Conservation (phyloP, 2,797 vertebrate genomes). For the Babyrousa celebensis region DNA sequence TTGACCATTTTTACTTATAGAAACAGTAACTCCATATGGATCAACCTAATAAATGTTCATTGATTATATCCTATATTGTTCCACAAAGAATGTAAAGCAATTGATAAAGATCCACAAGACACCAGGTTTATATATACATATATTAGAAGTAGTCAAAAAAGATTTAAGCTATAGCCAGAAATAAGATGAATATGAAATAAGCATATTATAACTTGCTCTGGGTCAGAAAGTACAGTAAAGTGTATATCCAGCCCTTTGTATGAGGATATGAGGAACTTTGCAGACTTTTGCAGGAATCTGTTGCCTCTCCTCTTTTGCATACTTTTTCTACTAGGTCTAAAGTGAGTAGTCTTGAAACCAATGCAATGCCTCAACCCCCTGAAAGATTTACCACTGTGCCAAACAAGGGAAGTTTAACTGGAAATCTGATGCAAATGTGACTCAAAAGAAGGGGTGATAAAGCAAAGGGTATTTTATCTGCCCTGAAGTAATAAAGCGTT, state of each 20-base stretch:
- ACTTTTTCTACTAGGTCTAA: not conserved
- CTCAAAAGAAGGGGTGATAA: not conserved
- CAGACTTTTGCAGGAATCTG: not conserved
- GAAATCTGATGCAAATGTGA: not conserved
- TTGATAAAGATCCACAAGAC: conserved; percentile 18
- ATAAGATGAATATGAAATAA: not conserved
- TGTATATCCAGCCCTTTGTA: not conserved
- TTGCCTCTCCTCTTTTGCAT: not conserved
- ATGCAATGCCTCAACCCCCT: not conserved
- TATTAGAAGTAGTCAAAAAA: not conserved
- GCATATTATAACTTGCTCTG: not conserved
- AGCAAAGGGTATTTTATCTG: not conserved
- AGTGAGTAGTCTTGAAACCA: not conserved
- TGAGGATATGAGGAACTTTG: not conserved
- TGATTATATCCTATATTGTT: not conserved
- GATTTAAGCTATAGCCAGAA: not conserved
- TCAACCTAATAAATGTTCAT: not conserved
- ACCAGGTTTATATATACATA: not conserved
- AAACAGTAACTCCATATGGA: not conserved
- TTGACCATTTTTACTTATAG: not conserved
- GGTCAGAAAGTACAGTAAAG: not conserved
- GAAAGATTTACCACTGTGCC: not conserved
- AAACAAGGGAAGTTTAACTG: not conserved
- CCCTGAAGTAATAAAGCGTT: not conserved
- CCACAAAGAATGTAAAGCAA: conserved; percentile 18